A percentile compares a stretch with the other conserved stretches of the same genome.
These are phyloP conservation scores for Dorcus parallelipipedus DNA, from an alignment of 2,888 invertebrate species.

Conservation along the genomic window DNA sequence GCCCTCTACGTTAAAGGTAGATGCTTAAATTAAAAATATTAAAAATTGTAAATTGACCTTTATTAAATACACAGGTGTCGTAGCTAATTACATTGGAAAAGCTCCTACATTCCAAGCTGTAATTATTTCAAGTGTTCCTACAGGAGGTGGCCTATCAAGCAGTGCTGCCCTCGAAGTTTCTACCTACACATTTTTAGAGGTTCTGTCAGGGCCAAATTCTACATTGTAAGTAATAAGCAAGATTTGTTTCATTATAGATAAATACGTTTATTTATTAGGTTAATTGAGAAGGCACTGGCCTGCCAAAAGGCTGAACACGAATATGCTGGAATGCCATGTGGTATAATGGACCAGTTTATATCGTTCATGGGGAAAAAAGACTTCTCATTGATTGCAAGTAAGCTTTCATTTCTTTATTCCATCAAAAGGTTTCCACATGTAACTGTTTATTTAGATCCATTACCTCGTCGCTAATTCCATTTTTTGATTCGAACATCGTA, in stretches of 20 bases:
- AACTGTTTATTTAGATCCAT: constrained; percentile 54
- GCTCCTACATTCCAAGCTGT: constrained; percentile 77
- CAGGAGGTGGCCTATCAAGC: constrained; percentile 88
- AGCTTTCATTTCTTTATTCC: constrained; percentile 32
- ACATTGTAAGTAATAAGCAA: constrained; percentile 48
- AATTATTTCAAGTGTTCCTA: constrained; percentile 78
- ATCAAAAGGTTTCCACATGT: constrained; percentile 4
- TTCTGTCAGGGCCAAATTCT: constrained; percentile 56
- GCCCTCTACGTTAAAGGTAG: constrained; percentile 79
- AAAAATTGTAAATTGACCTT: too few relatives aligned
- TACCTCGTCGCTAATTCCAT: constrained; percentile 69
- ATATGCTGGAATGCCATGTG: constrained; percentile 89
- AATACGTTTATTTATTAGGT: constrained; percentile 26
- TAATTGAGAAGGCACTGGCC: constrained; percentile 65
- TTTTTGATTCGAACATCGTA: constrained; percentile 64
- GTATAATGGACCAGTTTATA: constrained; percentile 96
- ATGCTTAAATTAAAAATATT: constrained; percentile 45
- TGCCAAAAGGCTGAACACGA: constrained; percentile 93
- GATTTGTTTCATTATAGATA: constrained; percentile 4
- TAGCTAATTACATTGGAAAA: constrained; percentile 49
- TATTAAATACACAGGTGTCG: constrained; percentile 34
- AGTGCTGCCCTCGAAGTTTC: constrained; percentile 91
- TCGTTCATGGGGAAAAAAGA: constrained; percentile 76
- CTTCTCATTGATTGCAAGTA: constrained; percentile 87
- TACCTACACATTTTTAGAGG: constrained; percentile 80